Evolutionary conservation across 2,113 vertebrate genomes (phyloP), one percentile per base, ranked within the genome.

Genomic region (Dermatemys mawii): DNA sequence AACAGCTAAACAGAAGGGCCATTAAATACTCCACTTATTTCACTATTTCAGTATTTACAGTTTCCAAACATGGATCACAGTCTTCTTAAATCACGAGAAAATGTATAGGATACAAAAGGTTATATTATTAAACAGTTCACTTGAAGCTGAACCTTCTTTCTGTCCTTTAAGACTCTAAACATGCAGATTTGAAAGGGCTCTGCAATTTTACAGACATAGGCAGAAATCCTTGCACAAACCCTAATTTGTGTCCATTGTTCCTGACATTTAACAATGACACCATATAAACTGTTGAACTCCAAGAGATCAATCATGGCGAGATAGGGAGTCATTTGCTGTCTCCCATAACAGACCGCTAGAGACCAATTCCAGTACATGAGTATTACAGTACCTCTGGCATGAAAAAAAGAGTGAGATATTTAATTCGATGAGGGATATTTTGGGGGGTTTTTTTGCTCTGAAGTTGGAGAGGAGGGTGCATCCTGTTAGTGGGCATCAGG

Each of bases 161-260:
- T 17, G 4, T 78, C 51, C 57, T 88, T 55, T 46, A 12, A 21
- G 5, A 17, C n/a, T 48, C 85, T 84, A 84, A 79, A 73, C 27
- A 93, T 88, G 46, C 83, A 88, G 63, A 93, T 78, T 75, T 89
- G 67, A 93, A 91, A 88, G 38, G 49, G 78, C 81, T 55, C 81
- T 49, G n/a, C 41, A 90, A 82, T 93, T 93, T 79, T 32, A n/a
- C 55, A 55, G 44, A 88, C 78, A 88, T 46, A 5, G 5, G 4
- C 51, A 63, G 86, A 94, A 96, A 91, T 35, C 90, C 50, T 46
- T 76, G 80, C 46, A 81, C 51, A 87, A 90, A 75, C 29, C 22
- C 19, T 44, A 5, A 91, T 92, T 90, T 92, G 44, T 86, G 27
- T 27, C 60, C 67, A 17, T 51, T 79, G n/a, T 21, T 92, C 49